Evolutionary conservation across 2,797 vertebrate genomes (phyloP), one percentile per base, ranked within the genome.

Genomic region (Sebastes alutus): DNA sequence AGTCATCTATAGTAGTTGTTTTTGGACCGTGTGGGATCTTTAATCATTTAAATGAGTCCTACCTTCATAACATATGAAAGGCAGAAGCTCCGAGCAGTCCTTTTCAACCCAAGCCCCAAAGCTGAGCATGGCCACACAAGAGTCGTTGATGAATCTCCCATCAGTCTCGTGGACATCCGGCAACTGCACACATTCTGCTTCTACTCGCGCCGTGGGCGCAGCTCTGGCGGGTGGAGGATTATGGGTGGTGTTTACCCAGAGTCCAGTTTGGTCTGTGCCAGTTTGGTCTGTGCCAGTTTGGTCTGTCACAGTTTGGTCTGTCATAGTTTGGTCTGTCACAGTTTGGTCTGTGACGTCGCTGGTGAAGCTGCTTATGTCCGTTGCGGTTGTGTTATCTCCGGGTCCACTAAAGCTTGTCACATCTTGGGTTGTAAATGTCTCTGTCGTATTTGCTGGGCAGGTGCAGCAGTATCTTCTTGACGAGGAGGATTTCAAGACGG

Each of bases 51-150:
- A 61, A 68, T 23, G 4, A 74, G 49, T 67, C 83, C 38, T 88
- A 96, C 95, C 95, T 60, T 96, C 95, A 78, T 95, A 95, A 68
- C 96, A 96, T 67, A 96, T 89, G 75, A 75, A 96, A 30, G 94
- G 83, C 23, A 92, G 81, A 3, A 0, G 16, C 1, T 90, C 69
- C 4, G 6, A 67, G 80, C 96, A 96, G 7, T 56, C 12, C 72
- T 38, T 91, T 30, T 95, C 95, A 13, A 93, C 38, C 96, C 96
- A 96, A 16, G 93, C 73, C 29, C 96, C 95, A 7, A 86, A 92
- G 35, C 74, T 84, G 20, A 93, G 90, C 86, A 95, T 75, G 55
- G 78, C 90, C 77, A 96, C 93, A 16, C 96, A 96, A 0, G 91
- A 74, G 63, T 96, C 88, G 16, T 87, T 84, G 0, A 89, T 62